Evolutionary conservation across 2,797 vertebrate genomes (phyloP).

Genomic region (Podarcis siculus): DNA sequence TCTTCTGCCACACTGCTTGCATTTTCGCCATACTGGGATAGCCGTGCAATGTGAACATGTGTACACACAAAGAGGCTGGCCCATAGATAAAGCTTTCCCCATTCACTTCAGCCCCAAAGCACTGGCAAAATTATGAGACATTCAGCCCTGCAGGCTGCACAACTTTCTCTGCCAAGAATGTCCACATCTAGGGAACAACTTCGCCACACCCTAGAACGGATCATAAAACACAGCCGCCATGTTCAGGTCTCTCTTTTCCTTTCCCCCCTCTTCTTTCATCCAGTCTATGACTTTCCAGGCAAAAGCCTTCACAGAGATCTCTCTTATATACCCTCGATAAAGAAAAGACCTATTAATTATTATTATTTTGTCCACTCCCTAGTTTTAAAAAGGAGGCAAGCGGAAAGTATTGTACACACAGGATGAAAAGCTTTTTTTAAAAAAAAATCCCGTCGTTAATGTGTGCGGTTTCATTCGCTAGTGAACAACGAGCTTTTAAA

Average conservation of each 20-base stretch:
- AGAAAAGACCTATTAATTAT: neutral
- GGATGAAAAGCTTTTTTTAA: neutral
- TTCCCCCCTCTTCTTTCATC: neutral
- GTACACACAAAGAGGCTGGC: neutral
- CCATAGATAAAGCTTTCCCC: neutral
- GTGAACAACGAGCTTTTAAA: constrained; percentile 34
- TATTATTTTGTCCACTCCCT: neutral
- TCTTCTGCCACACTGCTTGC: neutral
- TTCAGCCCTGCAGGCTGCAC: constrained; percentile 17
- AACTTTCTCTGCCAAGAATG: constrained; percentile 1
- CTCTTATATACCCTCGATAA: neutral
- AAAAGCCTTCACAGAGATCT: neutral
- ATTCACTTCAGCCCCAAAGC: neutral
- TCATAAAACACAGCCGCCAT: constrained; percentile 5
- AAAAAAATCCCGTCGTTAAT: neutral
- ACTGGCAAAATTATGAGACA: neutral
- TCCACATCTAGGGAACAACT: constrained; percentile 7
- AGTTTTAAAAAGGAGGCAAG: neutral
- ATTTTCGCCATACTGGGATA: neutral
- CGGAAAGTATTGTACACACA: neutral
- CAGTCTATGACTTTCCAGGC: accelerated
- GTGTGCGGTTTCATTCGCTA: constrained; percentile 18
- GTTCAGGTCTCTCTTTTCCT: neutral
- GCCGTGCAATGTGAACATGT: neutral
- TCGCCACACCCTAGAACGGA: neutral